Base-by-base conservation (phyloP, 2,113 vertebrate species). In the Bufo gargarizans region DNA sequence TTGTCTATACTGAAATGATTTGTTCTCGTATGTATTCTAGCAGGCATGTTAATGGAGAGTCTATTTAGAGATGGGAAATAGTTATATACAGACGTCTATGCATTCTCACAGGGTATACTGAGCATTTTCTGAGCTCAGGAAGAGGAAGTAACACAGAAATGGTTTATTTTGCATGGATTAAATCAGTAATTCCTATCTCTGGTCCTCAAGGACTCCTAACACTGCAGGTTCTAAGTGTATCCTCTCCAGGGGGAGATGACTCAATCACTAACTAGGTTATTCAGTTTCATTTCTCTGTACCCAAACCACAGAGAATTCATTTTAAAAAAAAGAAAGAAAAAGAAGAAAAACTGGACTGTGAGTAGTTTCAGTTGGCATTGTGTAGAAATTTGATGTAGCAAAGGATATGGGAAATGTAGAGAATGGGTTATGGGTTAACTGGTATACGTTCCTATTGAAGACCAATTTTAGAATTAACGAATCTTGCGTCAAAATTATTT, bases 91-190 rank as follows among this genome's bases (percentile, higher is more conserved):
- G 86, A 79, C 50, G 7, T 19, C 49, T 56, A 43, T 65, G 50
- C 14, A 59, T 88, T 82, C 79, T 69, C 53, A 63, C 67, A 82
- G 20, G 17, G 8, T 74, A 76, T 82, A 81, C 55, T 50, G 65
- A 74, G 53, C 55, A 61, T 43, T 74, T 82, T n/a, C 55, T 76
- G 45, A 63, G 86, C 80, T 86, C 67, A 78, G 61, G 85, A 79
- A 86, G 49, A 78, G 74, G 85, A 86, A 65, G 85, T 86, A 77
- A 77, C 76, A 58, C 74, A 79, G 74, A 86, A 86, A 86, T 50
- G 71, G 69, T 86, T 86, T 86, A 77, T 86, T 76, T 86, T 86
- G 71, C 45, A 86, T 86, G 84, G 72, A 63, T 86, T 86, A 49
- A 86, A 76, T 86, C 84, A 86, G 72, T 86, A 77, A 77, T 86